phyloP scores from a whole-genome alignment of 2,113 vertebrate species.

The Thermophis baileyi region DNA sequence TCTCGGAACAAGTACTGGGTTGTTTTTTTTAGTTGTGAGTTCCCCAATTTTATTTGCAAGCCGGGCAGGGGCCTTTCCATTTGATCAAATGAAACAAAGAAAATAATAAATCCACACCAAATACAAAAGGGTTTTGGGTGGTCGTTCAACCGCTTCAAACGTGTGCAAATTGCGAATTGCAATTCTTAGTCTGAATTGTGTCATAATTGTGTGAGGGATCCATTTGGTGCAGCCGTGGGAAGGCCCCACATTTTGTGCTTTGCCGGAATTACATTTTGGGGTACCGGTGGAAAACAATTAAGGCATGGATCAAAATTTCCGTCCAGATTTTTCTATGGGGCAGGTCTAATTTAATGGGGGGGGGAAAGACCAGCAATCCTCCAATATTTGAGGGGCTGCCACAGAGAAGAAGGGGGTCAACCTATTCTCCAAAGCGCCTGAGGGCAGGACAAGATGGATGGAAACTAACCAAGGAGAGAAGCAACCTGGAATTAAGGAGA shows the following conservation, averaged over 20 bases:
- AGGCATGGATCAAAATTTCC: neutral
- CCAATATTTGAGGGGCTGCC: too few relatives aligned
- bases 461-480: too few relatives aligned
- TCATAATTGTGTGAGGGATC: neutral
- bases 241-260: neutral
- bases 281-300: neutral
- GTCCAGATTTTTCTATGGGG: neutral
- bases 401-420: too few relatives aligned
- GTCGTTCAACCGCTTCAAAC: neutral
- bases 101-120: neutral
- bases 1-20: neutral
- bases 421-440: too few relatives aligned
- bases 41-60: neutral
- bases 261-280: neutral
- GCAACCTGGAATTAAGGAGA: too few relatives aligned
- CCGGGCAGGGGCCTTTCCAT: neutral
- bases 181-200: neutral
- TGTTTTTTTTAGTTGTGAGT: neutral
- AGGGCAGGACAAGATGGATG: too few relatives aligned
- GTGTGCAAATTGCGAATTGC: neutral
- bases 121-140: neutral
- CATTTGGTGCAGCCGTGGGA: too few relatives aligned
- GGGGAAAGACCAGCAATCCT: too few relatives aligned
- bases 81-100: neutral
- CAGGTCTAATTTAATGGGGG: neutral